These are phyloP conservation scores for Romanogobio albipinnatus DNA, from an alignment of 2,113 vertebrate genomes.

Conservation along the genomic window DNA sequence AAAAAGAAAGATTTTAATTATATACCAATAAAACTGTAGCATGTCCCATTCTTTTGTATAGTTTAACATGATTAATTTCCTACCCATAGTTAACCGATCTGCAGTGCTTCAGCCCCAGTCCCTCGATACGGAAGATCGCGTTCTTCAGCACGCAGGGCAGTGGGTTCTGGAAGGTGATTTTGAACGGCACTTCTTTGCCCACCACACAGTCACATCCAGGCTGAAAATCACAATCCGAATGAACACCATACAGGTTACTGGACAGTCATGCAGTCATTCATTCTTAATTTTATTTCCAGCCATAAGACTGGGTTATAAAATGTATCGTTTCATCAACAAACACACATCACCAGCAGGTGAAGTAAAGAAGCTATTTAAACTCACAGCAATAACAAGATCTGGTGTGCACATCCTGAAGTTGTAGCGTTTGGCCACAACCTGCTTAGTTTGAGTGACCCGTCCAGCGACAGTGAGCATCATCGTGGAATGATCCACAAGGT, in stretches of 20 bases:
- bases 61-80: neutral
- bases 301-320: neutral
- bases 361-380: neutral
- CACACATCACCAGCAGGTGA: neutral
- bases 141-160: constrained; percentile 33
- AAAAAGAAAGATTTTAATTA: neutral
- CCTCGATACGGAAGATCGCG: constrained; percentile 16
- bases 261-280: neutral
- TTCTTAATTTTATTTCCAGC: neutral
- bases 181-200: constrained; percentile 27
- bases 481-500: constrained; percentile 81
- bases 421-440: constrained; percentile 85
- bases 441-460: constrained; percentile 79
- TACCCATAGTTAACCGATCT: constrained; percentile 33
- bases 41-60: neutral
- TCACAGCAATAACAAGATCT: constrained; percentile 73
- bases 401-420: constrained; percentile 83
- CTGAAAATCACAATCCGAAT: neutral
- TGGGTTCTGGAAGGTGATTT: constrained; percentile 35
- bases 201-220: constrained; percentile 34
- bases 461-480: constrained; percentile 82
- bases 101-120: constrained; percentile 17
- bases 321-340: neutral
- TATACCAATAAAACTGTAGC: too few relatives aligned
- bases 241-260: neutral